These are phyloP conservation scores for Lutraria lutraria DNA, from an alignment of 2,888 invertebrate genomes.

Conservation along the genomic window DNA sequence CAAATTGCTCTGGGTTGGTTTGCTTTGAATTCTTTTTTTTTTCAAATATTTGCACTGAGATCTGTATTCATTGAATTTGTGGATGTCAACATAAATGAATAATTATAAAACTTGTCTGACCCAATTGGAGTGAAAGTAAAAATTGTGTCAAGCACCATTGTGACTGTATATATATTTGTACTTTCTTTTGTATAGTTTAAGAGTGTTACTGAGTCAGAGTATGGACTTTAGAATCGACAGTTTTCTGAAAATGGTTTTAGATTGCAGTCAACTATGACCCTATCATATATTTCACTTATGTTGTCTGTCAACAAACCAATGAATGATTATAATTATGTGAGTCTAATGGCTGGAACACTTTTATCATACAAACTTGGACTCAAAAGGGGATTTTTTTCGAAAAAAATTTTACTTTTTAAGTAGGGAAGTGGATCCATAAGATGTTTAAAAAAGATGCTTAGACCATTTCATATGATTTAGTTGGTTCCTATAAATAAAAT, in stretches of 20 bases:
- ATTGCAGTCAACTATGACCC: neutral
- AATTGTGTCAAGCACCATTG: conserved; percentile 16
- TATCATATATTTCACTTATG: no score
- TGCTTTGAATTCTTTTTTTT: conserved; percentile 1
- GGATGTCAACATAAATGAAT: neutral
- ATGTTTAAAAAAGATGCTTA: no score
- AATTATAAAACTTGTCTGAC: neutral
- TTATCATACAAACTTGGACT: no score
- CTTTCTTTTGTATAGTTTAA: neutral
- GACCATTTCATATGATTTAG: no score
- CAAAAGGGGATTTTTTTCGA: no score
- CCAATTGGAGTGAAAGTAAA: neutral
- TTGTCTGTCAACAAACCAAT: no score
- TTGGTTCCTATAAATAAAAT: no score
- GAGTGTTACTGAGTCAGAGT: neutral
- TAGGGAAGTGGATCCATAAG: no score
- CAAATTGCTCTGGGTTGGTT: neutral
- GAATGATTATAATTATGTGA: no score
- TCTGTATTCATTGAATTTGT: neutral
- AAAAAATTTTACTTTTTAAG: no score
- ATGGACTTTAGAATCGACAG: neutral
- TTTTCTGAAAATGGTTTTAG: neutral
- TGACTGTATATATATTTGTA: neutral
- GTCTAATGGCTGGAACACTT: no score
- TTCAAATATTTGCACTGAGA: conserved; percentile 14